A percentile compares a stretch with the other conserved stretches of the same genome.
Evolutionary conservation across 2,113 vertebrate genomes (phyloP).

Genomic region (Mormoops blainvillei): DNA sequence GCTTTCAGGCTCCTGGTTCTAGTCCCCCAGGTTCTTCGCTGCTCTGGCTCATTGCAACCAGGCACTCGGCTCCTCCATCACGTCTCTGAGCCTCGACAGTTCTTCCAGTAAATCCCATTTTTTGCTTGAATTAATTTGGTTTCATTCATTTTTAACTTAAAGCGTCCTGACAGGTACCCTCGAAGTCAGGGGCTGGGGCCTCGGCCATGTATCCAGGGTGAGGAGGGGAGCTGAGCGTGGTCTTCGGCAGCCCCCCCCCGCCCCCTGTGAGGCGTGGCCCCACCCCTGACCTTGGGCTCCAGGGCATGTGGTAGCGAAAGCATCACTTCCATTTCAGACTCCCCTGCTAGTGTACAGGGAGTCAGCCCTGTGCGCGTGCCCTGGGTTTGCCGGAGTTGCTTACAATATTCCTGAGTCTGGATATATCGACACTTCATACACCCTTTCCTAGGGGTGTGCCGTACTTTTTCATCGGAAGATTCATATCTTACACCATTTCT

Average conservation of each 20-base stretch:
- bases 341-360: neutral
- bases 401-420: neutral
- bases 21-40: neutral
- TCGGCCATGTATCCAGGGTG: neutral
- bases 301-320: neutral
- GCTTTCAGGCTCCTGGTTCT: neutral
- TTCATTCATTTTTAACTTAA: neutral
- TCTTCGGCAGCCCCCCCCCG: too few species aligned
- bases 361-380: neutral
- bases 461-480: neutral
- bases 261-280: too few species aligned
- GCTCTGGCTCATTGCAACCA: neutral
- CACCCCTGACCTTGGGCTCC: neutral
- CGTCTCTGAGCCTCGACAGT: neutral
- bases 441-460: neutral
- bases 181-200: neutral
- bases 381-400: neutral
- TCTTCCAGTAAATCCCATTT: neutral
- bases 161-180: neutral
- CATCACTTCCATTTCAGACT: neutral
- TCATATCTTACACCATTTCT: neutral
- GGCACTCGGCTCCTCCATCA: neutral
- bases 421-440: neutral
- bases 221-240: neutral
- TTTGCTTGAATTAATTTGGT: neutral